Percentiles rank a stretch among this genome's conserved stretches.
Conservation (phyloP, 2,113 vertebrate species). For the Ondatra zibethicus region DNA sequence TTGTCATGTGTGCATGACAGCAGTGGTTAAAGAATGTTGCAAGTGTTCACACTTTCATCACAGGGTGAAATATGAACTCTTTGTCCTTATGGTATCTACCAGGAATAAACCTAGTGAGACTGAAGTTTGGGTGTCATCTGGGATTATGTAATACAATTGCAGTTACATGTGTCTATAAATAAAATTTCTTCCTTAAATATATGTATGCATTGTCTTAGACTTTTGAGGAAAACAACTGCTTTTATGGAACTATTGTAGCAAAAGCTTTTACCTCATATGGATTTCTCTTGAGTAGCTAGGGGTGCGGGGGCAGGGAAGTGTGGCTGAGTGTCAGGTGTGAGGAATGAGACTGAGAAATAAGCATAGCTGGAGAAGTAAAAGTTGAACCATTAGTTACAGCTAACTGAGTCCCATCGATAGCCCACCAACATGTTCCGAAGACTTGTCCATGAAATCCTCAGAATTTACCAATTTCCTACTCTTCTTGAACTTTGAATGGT, state of each 20-base stretch:
- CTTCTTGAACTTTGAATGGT: constrained; percentile 8
- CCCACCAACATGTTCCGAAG: neutral
- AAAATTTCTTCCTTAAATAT: neutral
- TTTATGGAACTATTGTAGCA: neutral
- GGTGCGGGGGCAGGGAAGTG: neutral
- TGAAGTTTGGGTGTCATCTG: neutral
- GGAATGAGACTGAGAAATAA: constrained; percentile 51
- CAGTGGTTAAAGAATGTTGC: neutral
- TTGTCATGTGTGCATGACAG: neutral
- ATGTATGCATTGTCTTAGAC: neutral
- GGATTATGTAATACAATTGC: neutral
- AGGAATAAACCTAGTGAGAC: neutral
- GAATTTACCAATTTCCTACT: constrained; percentile 26
- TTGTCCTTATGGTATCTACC: neutral
- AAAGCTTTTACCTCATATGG: neutral
- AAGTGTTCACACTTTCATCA: neutral
- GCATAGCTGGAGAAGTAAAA: neutral
- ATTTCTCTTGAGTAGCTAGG: neutral
- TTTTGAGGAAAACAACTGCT: constrained; percentile 1
- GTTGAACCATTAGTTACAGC: neutral
- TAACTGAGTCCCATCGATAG: constrained; percentile 34
- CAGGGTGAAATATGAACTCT: neutral
- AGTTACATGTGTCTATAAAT: neutral
- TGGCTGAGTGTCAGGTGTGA: constrained; percentile 17
- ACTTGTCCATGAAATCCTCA: constrained; percentile 7